Evolutionary conservation across 2,888 invertebrate species (phyloP).

Genomic region (Pinctada fucata): DNA sequence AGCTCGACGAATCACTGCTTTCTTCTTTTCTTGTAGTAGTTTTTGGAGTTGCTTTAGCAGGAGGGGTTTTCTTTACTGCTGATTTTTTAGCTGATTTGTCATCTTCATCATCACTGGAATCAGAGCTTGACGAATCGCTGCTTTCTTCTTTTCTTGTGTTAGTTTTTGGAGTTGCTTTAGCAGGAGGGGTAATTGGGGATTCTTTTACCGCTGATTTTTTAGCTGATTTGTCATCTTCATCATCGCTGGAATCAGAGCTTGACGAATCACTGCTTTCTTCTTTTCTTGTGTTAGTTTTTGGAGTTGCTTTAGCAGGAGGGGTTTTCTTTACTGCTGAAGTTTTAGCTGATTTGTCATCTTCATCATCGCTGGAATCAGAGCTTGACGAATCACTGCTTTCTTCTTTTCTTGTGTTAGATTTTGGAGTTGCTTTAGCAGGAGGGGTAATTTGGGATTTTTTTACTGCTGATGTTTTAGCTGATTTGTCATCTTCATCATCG

Average conservation of each 20-base stretch:
- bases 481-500: not conserved
- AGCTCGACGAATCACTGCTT: slow-evolving; percentile 39
- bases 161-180: slow-evolving; percentile 24
- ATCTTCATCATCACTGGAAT: slow-evolving; percentile 24
- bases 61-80: slow-evolving; percentile 5
- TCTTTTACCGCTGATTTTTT: slow-evolving; percentile 27
- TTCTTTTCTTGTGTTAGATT: too few relatives aligned
- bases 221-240: slow-evolving; percentile 20
- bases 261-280: slow-evolving; percentile 11
- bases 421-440: too few relatives aligned
- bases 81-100: slow-evolving; percentile 1
- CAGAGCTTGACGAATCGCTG: slow-evolving; percentile 7
- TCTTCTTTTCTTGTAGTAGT: slow-evolving; percentile 33
- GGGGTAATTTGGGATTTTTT: too few relatives aligned
- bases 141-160: slow-evolving; percentile 9
- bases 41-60: slow-evolving; percentile 37
- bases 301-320: not conserved
- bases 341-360: slow-evolving; percentile 22
- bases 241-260: slow-evolving; percentile 14
- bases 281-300: not conserved
- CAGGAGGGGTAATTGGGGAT: not conserved
- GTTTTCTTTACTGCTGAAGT: slow-evolving; percentile 25
- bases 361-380: slow-evolving; percentile 15
- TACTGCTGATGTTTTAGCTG: not conserved
- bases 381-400: slow-evolving; percentile 22